These are phyloP conservation scores for Phragmatobia fuliginosa DNA, from an alignment of 2,888 invertebrate species.

Conservation along the genomic window DNA sequence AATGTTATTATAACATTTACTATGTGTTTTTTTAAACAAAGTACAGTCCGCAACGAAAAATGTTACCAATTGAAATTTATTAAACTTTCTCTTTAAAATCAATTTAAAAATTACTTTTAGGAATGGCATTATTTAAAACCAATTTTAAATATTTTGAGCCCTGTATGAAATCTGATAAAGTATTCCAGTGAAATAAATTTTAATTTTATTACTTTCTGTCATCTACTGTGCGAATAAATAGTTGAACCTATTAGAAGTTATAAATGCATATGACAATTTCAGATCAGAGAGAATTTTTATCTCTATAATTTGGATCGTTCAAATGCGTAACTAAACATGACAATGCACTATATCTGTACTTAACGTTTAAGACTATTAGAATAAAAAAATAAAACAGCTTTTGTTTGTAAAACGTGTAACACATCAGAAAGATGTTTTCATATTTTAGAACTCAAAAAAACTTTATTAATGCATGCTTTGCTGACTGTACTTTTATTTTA, in stretches of 20 bases:
- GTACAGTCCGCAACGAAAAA: background rate
- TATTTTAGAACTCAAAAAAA: background rate
- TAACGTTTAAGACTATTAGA: background rate
- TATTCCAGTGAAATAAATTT: background rate
- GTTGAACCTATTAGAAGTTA: background rate
- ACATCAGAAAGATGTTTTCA: background rate
- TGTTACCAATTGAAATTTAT: background rate
- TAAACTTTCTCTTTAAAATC: background rate
- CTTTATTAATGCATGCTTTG: background rate
- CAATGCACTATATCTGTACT: background rate
- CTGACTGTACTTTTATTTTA: background rate
- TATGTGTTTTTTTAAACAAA: background rate
- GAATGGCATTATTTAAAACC: background rate
- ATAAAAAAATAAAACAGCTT: background rate
- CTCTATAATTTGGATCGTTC: background rate
- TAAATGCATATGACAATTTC: background rate
- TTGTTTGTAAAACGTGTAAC: background rate
- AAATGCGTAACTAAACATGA: background rate
- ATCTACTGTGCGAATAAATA: background rate
- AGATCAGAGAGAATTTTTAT: background rate
- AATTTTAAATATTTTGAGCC: background rate
- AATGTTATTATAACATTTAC: background rate
- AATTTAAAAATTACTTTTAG: background rate
- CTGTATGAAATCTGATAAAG: background rate
- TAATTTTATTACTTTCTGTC: background rate